Evolutionary conservation across 2,113 vertebrate genomes (phyloP).

Genomic region (Prionailurus bengalensis): DNA sequence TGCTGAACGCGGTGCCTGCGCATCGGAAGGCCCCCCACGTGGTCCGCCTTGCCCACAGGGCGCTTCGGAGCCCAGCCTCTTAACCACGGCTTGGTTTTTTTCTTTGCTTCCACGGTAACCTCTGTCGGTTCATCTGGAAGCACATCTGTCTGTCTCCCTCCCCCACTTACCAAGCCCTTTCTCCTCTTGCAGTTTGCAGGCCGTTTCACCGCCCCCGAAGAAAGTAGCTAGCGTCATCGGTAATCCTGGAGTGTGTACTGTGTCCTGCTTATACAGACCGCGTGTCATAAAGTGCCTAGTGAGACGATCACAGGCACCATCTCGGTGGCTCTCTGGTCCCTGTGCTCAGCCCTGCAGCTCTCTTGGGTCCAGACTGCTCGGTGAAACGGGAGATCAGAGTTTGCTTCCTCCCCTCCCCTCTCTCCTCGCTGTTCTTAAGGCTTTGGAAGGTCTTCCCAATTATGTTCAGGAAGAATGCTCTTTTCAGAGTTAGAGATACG

Average conservation of each 20-base stretch:
- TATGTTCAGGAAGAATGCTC: not conserved
- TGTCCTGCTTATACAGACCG: not conserved
- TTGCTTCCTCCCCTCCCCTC: not conserved
- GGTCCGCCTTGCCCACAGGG: not conserved
- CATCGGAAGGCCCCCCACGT: not conserved
- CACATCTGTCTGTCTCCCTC: not conserved
- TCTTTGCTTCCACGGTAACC: not conserved
- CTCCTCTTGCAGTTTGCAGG: not conserved
- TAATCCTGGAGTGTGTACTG: fast-evolving
- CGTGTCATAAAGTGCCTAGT: fast-evolving
- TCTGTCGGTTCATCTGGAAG: not conserved
- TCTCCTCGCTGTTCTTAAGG: not conserved
- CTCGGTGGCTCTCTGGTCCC: not conserved
- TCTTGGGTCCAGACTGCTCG: not conserved
- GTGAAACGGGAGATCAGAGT: not conserved
- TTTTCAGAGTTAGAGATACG: not conserved
- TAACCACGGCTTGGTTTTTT: not conserved
- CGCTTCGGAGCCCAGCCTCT: not conserved
- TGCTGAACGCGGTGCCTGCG: not conserved
- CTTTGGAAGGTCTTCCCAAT: not conserved
- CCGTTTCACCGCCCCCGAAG: not conserved
- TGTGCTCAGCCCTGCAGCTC: not conserved
- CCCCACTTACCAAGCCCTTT: not conserved
- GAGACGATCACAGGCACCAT: fast-evolving
- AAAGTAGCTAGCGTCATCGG: fast-evolving